These are phyloP conservation scores for Rousettus leschenaultii DNA, from an alignment of 2,113 vertebrate genomes.

Conservation along the genomic window DNA sequence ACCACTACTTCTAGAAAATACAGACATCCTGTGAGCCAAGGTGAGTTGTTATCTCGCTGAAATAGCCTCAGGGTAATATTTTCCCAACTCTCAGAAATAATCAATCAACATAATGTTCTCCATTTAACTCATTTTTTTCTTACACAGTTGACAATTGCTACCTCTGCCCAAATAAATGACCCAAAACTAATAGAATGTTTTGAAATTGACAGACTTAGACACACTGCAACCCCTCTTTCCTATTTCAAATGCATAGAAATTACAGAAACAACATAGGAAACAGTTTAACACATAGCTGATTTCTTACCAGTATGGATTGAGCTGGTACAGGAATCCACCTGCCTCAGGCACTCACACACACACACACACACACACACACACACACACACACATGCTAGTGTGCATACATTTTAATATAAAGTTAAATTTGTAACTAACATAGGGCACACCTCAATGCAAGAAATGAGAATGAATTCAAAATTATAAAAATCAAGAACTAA, in stretches of 20 bases:
- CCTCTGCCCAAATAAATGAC: neutral
- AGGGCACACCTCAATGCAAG: neutral
- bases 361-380: accelerated
- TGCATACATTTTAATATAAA: neutral
- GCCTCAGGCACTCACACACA: neutral
- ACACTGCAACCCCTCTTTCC: neutral
- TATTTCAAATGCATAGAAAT: constrained; percentile 10
- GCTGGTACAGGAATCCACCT: neutral
- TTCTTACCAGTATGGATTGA: neutral
- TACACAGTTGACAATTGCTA: neutral
- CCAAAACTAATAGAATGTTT: neutral
- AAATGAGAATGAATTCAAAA: constrained; percentile 13
- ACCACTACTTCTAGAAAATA: neutral
- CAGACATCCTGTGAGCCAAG: neutral
- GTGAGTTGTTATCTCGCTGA: neutral
- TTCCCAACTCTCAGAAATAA: neutral
- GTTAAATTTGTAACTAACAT: neutral
- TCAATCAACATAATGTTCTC: neutral
- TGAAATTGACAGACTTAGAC: neutral
- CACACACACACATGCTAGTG: too few species aligned
- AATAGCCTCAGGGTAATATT: neutral
- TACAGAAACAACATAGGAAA: neutral
- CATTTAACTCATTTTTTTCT: constrained; percentile 19
- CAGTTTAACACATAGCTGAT: neutral
- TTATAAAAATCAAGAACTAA: neutral